Conservation (phyloP, 2,797 vertebrate genomes). For the Sebastes hubbsi region DNA sequence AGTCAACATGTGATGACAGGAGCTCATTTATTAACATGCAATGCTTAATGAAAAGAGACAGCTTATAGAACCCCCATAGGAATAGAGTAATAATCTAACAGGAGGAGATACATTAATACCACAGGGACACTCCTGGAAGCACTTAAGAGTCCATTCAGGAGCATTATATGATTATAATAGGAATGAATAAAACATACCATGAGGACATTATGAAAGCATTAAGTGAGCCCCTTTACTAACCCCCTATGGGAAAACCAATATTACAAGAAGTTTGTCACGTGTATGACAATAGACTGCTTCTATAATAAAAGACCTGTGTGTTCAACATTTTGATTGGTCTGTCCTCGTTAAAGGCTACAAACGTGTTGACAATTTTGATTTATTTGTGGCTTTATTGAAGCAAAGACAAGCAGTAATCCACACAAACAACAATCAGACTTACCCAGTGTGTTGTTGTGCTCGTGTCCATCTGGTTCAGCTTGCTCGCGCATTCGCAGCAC, state of each 20-base stretch:
- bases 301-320: background rate
- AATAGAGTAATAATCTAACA: background rate
- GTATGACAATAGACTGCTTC: background rate
- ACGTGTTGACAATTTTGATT: background rate
- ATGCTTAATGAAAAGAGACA: background rate
- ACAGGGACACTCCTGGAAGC: background rate
- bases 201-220: background rate
- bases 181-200: background rate
- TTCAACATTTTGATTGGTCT: background rate
- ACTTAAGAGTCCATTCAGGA: background rate
- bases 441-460: constrained; percentile 60
- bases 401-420: background rate
- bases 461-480: constrained; percentile 59
- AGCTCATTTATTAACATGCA: background rate
- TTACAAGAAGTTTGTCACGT: constrained; percentile 14
- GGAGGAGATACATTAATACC: background rate
- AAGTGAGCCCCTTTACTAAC: background rate
- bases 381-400: too few species aligned
- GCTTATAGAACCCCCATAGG: background rate
- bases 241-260: background rate
- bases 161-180: background rate
- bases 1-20: background rate
- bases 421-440: constrained; percentile 22
- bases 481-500: constrained; percentile 3
- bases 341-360: background rate